Percentiles rank a stretch among this genome's conserved stretches.
Conservation (phyloP, 1,140 invertebrate genomes). For the Sycophaga agraensis region DNA sequence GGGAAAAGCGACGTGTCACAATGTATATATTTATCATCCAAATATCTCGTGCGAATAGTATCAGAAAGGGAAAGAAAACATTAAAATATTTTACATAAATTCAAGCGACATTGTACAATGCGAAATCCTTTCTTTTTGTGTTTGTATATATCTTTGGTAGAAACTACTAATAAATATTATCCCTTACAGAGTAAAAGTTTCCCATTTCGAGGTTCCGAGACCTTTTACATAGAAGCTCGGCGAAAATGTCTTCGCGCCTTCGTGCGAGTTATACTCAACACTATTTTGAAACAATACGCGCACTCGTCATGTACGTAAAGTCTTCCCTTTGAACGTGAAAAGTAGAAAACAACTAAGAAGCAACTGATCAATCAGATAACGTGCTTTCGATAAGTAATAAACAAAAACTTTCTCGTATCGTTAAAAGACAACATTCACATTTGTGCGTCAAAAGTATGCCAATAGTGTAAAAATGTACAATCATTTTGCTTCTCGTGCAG, state of each 20-base stretch:
- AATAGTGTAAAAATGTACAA: constrained; percentile 10
- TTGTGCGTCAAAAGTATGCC: not conserved
- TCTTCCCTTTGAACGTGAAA: not conserved
- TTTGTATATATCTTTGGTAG: constrained; percentile 54
- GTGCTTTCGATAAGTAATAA: not conserved
- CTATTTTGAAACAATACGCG: constrained; percentile 5
- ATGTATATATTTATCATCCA: no score
- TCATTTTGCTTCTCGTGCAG: not conserved
- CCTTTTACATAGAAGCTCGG: constrained; percentile 11
- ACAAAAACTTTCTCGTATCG: not conserved
- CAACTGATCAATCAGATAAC: constrained; percentile 7
- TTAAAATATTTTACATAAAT: constrained; percentile 37
- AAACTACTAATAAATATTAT: constrained; percentile 57
- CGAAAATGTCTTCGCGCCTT: constrained; percentile 6
- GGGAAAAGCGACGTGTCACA: no score
- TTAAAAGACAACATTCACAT: not conserved
- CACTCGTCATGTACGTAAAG: constrained; percentile 5
- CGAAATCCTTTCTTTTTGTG: constrained; percentile 40
- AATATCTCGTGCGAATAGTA: constrained; percentile 13
- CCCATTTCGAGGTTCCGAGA: constrained; percentile 15
- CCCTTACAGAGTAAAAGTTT: constrained; percentile 37
- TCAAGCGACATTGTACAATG: constrained; percentile 38
- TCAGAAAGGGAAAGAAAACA: constrained; percentile 25
- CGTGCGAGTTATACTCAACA: constrained; percentile 21
- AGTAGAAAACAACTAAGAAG: not conserved